Base-by-base conservation (phyloP, 2,888 invertebrate genomes). In the Stenurella melanura region DNA sequence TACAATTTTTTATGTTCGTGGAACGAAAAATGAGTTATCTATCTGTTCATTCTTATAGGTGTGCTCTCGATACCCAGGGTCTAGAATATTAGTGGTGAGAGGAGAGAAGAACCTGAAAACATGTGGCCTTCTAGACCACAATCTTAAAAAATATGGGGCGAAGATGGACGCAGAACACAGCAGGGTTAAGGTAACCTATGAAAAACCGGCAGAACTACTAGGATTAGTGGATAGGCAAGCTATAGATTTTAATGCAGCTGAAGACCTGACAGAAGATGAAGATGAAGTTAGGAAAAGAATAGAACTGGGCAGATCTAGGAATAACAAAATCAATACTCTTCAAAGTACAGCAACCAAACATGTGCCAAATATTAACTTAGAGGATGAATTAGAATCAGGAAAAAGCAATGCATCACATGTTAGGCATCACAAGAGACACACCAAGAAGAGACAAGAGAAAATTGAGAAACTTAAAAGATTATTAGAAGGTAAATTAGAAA, bases 1-100 rank as follows among this genome's bases (percentile, higher is more conserved):
- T n/a, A n/a, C n/a, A n/a, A n/a, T n/a, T n/a, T n/a, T n/a, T n/a
- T n/a, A n/a, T n/a, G n/a, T n/a, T n/a, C n/a, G n/a, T n/a, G n/a
- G 4, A 26, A 26, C 21, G 2, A 26, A 26, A 1, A 26, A 26
- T 26, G 21, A 26, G 21, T 26, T 26, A 26, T n/a, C n/a, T n/a
- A n/a, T n/a, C n/a, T n/a, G n/a, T 26, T 26, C 21, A 26, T 26
- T 26, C 4, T 26, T 26, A 26, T 26, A 83, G 83, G 94, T 95
- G 61, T 96, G 96, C 87, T 96, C 96, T 12, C 92, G 94, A 86
- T 94, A 92, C 87, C 92, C 94, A 83, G 96, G 96, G 17, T 94
- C 96, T 0, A 93, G 95, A 76, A 93, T 96, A 85, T 90, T 96
- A 83, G 95, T 96, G 1, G 95, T 96, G 0, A 93, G 95, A 89